These are phyloP conservation scores for Holocentrus rufus DNA, from an alignment of 2,797 vertebrate species.

Conservation along the genomic window DNA sequence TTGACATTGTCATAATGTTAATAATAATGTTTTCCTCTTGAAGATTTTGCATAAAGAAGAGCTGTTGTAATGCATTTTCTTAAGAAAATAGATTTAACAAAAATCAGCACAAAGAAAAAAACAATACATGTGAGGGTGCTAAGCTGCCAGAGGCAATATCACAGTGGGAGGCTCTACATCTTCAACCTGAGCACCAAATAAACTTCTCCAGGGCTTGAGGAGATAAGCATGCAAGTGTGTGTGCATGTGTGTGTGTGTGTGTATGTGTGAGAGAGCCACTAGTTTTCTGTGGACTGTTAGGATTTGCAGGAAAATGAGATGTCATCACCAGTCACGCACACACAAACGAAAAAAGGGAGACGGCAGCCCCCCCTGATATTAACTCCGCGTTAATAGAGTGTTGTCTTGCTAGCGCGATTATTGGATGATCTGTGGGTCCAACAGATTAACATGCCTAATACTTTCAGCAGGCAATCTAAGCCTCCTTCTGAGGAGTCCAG, in stretches of 20 bases:
- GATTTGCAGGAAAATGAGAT: constrained; percentile 77
- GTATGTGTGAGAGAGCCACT: constrained; percentile 9
- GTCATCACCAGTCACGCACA: constrained; percentile 52
- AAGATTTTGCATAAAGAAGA: no score
- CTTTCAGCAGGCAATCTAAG: constrained; percentile 82
- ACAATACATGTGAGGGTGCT: constrained; percentile 3
- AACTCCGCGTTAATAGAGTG: constrained; percentile 80
- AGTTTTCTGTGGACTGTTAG: constrained; percentile 73
- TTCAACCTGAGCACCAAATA: constrained; percentile 50
- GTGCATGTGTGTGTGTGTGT: constrained; percentile 12
- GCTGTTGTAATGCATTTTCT: background rate
- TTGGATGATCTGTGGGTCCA: constrained; percentile 85
- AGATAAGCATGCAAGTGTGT: constrained; percentile 58
- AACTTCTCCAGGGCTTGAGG: constrained; percentile 51
- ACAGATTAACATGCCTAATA: constrained; percentile 86
- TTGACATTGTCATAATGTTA: no score
- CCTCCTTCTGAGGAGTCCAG: constrained; percentile 73
- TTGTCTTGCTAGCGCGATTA: constrained; percentile 79
- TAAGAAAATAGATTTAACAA: background rate
- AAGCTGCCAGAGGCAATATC: constrained; percentile 34
- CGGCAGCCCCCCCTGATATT: constrained; percentile 65
- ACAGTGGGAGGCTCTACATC: constrained; percentile 21
- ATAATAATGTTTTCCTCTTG: no score
- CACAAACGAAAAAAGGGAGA: constrained; percentile 26
- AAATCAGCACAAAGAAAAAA: background rate